A percentile compares a stretch with the other conserved stretches of the same genome.
These are phyloP conservation scores for Rattus norvegicus DNA, from an alignment of 2,113 vertebrate genomes.

Conservation along the genomic window GRCr8 NC_086028.1:59764001-59764500, in stretches of 20 bases:
- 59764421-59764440: background rate
- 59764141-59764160: background rate
- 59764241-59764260: fast-evolving
- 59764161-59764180: background rate
- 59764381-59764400: background rate
- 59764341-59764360: background rate
- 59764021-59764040: background rate
- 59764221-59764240: background rate
- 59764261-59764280: background rate
- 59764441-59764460: background rate
- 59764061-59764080: background rate
- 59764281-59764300: background rate
- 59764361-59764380: background rate
- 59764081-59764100: background rate
- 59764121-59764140: background rate
- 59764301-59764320: background rate
- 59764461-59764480: background rate
- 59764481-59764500: background rate
- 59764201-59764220: background rate
- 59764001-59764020: background rate
- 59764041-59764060: no score
- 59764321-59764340: background rate
- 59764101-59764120: background rate
- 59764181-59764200: background rate
- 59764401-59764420: background rate